Evolutionary conservation across 2,797 vertebrate species (phyloP).

Genomic region (Melopsittacus undulatus): DNA sequence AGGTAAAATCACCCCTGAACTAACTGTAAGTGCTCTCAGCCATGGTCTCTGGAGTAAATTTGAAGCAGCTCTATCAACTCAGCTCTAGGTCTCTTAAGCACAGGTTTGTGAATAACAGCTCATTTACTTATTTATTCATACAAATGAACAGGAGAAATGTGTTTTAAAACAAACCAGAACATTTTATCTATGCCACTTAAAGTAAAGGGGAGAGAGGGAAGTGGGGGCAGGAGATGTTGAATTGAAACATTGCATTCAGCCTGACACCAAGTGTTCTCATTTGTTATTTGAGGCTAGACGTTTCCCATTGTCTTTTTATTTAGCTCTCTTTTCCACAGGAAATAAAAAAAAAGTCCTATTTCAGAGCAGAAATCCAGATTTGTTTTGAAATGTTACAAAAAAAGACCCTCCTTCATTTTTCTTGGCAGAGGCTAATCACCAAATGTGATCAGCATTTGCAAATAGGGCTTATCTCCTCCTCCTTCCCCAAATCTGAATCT

Average conservation of each 20-base stretch:
- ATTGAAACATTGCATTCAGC: neutral
- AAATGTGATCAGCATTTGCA: constrained; percentile 37
- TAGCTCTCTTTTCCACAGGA: neutral
- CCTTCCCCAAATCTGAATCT: neutral
- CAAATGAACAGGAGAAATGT: neutral
- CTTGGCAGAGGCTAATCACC: constrained; percentile 2
- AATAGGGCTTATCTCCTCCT: neutral
- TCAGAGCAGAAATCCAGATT: neutral
- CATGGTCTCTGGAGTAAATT: neutral
- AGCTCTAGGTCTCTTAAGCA: neutral
- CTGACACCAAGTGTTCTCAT: neutral
- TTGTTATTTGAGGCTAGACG: neutral
- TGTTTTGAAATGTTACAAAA: constrained; percentile 15
- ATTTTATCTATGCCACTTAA: neutral
- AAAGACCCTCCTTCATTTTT: neutral
- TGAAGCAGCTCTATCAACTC: neutral
- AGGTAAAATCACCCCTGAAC: neutral
- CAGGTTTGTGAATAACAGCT: neutral
- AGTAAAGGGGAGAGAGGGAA: neutral
- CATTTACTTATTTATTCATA: neutral
- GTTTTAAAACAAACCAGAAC: neutral
- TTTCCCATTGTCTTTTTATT: constrained; percentile 1
- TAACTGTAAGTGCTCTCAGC: neutral
- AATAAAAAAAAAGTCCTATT: neutral
- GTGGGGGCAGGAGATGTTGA: neutral